Evolutionary conservation across 2,797 vertebrate genomes (phyloP).

Genomic region (Otus scops): DNA sequence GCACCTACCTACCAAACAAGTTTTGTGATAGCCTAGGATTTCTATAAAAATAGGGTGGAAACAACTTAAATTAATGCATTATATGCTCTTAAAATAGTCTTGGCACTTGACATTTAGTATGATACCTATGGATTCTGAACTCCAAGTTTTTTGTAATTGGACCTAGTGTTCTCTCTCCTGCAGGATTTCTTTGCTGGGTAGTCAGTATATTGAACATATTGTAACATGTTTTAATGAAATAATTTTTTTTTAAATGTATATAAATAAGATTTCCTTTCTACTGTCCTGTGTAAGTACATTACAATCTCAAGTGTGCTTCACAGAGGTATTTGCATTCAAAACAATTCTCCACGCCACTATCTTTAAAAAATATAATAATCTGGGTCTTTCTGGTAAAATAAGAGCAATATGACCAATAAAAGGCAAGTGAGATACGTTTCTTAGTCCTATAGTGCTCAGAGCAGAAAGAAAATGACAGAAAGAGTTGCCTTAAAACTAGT

Average conservation of each 20-base stretch:
- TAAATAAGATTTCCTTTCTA: neutral
- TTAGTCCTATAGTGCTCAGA: neutral
- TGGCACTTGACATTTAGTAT: neutral
- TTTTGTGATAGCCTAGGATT: neutral
- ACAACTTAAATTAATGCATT: neutral
- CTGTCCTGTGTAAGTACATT: neutral
- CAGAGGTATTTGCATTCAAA: neutral
- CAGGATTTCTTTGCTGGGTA: neutral
- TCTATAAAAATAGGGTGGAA: neutral
- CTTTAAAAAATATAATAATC: neutral
- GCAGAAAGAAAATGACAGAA: neutral
- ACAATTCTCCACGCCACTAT: neutral
- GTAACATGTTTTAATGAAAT: neutral
- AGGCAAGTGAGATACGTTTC: neutral
- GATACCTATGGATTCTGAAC: neutral
- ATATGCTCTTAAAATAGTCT: neutral
- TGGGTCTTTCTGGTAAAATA: neutral
- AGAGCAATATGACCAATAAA: neutral
- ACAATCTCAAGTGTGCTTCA: neutral
- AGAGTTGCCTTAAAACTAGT: neutral
- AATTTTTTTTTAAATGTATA: neutral
- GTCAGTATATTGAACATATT: neutral
- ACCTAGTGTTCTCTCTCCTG: neutral
- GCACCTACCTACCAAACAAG: accelerated
- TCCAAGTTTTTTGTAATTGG: neutral